Evolutionary conservation across 2,888 invertebrate genomes (phyloP), one percentile per base, ranked within the genome.

Genomic region (Heliconius ismenius): DNA sequence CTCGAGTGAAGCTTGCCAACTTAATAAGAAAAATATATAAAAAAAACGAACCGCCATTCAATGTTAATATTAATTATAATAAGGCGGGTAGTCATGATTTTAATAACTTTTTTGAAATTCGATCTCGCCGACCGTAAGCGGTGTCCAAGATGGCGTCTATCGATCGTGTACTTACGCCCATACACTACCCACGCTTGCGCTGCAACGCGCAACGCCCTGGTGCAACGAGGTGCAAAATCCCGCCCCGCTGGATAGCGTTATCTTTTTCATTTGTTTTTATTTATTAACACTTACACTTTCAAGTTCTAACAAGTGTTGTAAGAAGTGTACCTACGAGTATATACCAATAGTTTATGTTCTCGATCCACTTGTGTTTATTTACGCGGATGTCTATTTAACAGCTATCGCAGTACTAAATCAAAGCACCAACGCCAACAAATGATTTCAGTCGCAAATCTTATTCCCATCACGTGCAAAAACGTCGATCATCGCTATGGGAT

Each of bases 71-170:
- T 36, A 58, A 70, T 36, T 70, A 70, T 58, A 58, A 70, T 70
- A 58, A 32, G 36, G 62, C 62, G 36, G 28, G 26, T 62, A 62
- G 15, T 73, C 62, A 39, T 60, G 62, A 80, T 76, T 65, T 77
- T 78, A 75, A 77, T 64, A 62, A 74, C 49, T 77, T 79, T 80
- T 78, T 77, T 79, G 79, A 79, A 80, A 80, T 80, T 79, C 77
- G 80, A 80, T 81, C 78, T 75, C 77, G 75, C 77, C 78, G 74
- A 86, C 87, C 85, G 85, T 85, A 84, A 86, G 85, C 87, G 86
- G 86, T 87, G 88, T 87, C 88, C 87, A 93, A 93, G 90, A 93
- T 93, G 93, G 93, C 93, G 92, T 86, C 88, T 84, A 92, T 92
- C 92, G 91, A 92, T 78, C 88, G 87, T 87, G 86, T 89, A 82